Percentiles rank a stretch among this genome's conserved stretches.
These are phyloP conservation scores for Mnemiopsis leidyi DNA, from an alignment of 37 sponge, comb jelly and placozoan genomes.

Conservation along the genomic window DNA sequence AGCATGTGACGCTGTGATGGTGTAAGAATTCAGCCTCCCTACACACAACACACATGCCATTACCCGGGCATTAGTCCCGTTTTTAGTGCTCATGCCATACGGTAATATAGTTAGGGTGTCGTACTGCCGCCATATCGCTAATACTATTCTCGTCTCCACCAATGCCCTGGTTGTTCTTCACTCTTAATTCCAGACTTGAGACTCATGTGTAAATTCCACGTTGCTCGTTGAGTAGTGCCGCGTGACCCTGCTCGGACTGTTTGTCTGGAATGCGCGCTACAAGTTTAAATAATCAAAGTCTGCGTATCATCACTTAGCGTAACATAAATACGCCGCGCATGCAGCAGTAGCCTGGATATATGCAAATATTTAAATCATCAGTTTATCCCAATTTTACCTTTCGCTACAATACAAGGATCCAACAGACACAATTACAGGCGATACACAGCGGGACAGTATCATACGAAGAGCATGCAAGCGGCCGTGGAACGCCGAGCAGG, in stretches of 20 bases:
- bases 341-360: background rate
- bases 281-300: background rate
- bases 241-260: background rate
- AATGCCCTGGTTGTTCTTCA: conserved; percentile 29
- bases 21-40: background rate
- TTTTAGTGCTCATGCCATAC: conserved; percentile 50
- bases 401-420: too few relatives aligned
- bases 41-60: background rate
- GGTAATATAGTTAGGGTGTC: conserved; percentile 9
- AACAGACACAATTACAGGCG: background rate
- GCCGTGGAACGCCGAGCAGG: background rate
- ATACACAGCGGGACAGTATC: background rate
- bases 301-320: background rate
- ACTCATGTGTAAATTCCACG: conserved; percentile 46
- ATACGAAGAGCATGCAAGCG: conserved; percentile 31
- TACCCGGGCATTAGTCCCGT: background rate
- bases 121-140: background rate
- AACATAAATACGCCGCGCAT: conserved; percentile 33
- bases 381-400: background rate
- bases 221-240: background rate
- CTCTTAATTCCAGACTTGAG: background rate
- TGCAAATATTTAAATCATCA: too few relatives aligned
- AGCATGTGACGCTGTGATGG: background rate
- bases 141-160: background rate
- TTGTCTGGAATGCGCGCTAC: background rate